Percentiles rank a stretch among this genome's conserved stretches.
Conservation (phyloP, 2,888 invertebrate species). For the Galerucella pusilla region DNA sequence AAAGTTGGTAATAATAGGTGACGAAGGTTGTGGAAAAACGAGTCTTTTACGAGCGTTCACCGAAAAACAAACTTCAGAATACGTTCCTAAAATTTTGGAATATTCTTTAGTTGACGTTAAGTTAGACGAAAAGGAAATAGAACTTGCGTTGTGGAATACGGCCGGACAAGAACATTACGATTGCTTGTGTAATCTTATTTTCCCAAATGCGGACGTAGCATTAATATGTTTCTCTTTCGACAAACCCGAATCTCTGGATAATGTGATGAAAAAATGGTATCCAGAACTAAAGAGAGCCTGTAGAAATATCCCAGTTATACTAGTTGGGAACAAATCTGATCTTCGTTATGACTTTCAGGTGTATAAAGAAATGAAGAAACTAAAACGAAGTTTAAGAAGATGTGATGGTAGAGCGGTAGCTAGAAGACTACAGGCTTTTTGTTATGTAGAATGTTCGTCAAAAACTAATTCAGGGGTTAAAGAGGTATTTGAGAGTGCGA, state of each 20-base stretch:
- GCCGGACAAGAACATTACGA: slow-evolving; percentile 19
- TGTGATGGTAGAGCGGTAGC: slow-evolving; percentile 1
- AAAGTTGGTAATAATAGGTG: slow-evolving; percentile 10
- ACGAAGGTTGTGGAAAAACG: slow-evolving; percentile 9
- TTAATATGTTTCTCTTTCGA: slow-evolving; percentile 14
- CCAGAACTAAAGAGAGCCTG: background rate
- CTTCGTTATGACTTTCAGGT: slow-evolving; percentile 4
- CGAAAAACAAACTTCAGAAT: background rate
- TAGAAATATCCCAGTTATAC: slow-evolving; percentile 6
- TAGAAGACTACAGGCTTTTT: slow-evolving; percentile 4
- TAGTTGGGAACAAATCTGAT: slow-evolving; percentile 3
- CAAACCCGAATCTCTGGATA: slow-evolving; percentile 13
- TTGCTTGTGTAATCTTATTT: background rate
- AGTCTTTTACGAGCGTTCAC: slow-evolving; percentile 14
- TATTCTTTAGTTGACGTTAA: slow-evolving; percentile 1
- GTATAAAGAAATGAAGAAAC: background rate
- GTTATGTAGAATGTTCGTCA: slow-evolving; percentile 12
- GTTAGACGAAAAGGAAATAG: slow-evolving; percentile 1
- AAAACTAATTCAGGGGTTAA: slow-evolving; percentile 1
- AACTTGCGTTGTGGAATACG: slow-evolving; percentile 8
- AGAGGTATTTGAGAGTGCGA: slow-evolving; percentile 15
- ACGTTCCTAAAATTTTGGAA: slow-evolving; percentile 15
- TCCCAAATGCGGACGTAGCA: slow-evolving; percentile 1
- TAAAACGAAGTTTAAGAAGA: slow-evolving; percentile 1
- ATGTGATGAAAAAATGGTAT: slow-evolving; percentile 13